Base-by-base conservation (phyloP, 2,797 vertebrate genomes). In the Poeciliopsis gracilis region DNA sequence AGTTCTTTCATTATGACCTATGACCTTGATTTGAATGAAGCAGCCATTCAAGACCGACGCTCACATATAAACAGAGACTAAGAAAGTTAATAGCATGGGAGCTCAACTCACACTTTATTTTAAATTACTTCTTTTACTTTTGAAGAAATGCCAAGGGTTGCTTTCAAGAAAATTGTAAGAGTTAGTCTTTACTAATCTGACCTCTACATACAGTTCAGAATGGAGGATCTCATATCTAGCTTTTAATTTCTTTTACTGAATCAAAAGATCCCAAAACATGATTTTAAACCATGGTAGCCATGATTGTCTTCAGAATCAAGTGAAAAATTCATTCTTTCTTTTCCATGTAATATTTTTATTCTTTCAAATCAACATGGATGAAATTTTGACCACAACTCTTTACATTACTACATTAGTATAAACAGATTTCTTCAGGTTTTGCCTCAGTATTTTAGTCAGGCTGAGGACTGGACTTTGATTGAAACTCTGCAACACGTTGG, bases 1-100 rank as follows among this genome's bases (percentile, higher is more conserved):
- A 87, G 74, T 72, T 72, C 86, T 88, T 93, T 92, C 91, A 93
- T 75, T 77, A 57, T 4, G 5, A 76, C 82, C 46, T 82, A 71
- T 84, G 84, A 87, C 83, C 82, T 80, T 82, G 73, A 88, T 88
- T 72, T 88, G 84, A 85, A 91, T 87, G 79, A 92, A 90, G 84
- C 67, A 76, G 86, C 81, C 82, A 87, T 91, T 92, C 84, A 89
- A 81, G 72, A 82, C 38, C 81, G 25, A 73, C 20, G 41, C 53
- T 47, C 25, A 55, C 51, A 46, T 72, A 74, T 86, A 76, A 89
- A 89, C 82, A 85, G 76, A 70, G 45, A 77, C 57, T 70, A 9
- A 67, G 85, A 85, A 82, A 88, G 74, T 18, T 57, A 75, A 86
- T 78, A 46, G 36, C 38, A 13, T 47, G 63, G 23, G 67, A 73